phyloP scores from a whole-genome alignment of 2,888 invertebrate genomes.

The Drosophila mulleri region DNA sequence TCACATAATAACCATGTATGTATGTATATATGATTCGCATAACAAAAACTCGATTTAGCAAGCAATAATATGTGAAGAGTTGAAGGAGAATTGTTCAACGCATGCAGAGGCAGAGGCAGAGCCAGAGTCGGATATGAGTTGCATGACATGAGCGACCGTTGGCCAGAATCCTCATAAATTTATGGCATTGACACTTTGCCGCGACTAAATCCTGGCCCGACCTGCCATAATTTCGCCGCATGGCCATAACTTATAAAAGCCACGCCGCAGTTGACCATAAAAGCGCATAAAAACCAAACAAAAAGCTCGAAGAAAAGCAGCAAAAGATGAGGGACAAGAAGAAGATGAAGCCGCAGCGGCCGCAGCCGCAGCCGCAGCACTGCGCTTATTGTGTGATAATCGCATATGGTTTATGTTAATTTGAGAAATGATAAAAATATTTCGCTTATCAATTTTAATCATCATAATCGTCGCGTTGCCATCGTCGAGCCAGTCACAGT shows the following conservation, averaged over 20 bases:
- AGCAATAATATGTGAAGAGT: slow-evolving; percentile 31
- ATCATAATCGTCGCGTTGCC: slow-evolving; percentile 79
- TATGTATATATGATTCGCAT: neutral
- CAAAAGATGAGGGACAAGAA: neutral
- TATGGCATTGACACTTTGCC: slow-evolving; percentile 74
- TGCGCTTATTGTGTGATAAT: slow-evolving; percentile 75
- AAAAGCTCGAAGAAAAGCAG: slow-evolving; percentile 46
- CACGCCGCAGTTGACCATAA: slow-evolving; percentile 60
- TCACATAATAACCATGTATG: neutral
- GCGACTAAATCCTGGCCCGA: slow-evolving; percentile 63
- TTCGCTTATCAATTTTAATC: slow-evolving; percentile 82
- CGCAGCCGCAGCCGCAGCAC: slow-evolving; percentile 24
- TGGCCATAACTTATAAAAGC: slow-evolving; percentile 68
- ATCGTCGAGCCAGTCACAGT: slow-evolving; percentile 60
- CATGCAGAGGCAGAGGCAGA: neutral
- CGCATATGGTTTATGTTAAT: slow-evolving; percentile 81
- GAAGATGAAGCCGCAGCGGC: slow-evolving; percentile 1
- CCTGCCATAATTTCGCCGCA: slow-evolving; percentile 63
- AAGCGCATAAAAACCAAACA: slow-evolving; percentile 73
- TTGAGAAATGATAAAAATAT: slow-evolving; percentile 82
- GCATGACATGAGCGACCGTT: slow-evolving; percentile 69
- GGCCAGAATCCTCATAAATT: slow-evolving; percentile 78
- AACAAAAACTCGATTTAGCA: slow-evolving; percentile 8
- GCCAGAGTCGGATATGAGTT: slow-evolving; percentile 35
- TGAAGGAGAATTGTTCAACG: slow-evolving; percentile 28